A percentile compares a stretch with the other conserved stretches of the same genome.
phyloP scores from a whole-genome alignment of 2,113 vertebrate species.

The Scortum barcoo region DNA sequence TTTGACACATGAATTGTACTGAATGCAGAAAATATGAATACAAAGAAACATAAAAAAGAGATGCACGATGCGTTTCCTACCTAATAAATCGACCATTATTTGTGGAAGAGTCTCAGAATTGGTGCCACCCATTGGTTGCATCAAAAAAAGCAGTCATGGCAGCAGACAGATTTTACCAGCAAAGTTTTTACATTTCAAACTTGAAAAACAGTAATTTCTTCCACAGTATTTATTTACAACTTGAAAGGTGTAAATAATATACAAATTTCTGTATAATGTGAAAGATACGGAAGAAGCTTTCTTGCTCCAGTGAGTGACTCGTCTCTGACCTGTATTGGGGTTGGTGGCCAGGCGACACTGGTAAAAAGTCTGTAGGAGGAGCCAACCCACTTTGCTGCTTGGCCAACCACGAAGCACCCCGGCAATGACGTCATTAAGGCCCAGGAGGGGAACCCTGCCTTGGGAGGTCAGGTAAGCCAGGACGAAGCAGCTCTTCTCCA shows the following conservation, averaged over 20 bases:
- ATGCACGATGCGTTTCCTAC: background rate
- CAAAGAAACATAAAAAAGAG: background rate
- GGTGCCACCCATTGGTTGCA: background rate
- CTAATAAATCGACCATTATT: background rate
- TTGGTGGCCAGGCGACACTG: conserved; percentile 88
- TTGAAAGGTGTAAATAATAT: too few species aligned
- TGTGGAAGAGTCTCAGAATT: background rate
- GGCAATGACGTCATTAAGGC: conserved; percentile 86
- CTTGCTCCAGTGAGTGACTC: background rate
- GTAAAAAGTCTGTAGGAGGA: conserved; percentile 90
- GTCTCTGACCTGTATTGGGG: conserved; percentile 87
- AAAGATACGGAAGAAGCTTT: background rate
- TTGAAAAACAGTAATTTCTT: background rate
- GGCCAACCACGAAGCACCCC: conserved; percentile 75
- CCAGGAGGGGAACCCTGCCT: conserved; percentile 89
- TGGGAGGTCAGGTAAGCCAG: conserved; percentile 89
- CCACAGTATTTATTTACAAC: background rate
- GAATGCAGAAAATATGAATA: background rate
- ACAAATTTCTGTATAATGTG: background rate
- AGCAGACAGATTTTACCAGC: background rate
- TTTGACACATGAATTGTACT: background rate
- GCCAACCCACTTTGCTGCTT: conserved; percentile 85
- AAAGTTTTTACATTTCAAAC: too few species aligned
- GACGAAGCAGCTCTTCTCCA: conserved; percentile 89
- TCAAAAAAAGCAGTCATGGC: background rate